phyloP scores from a whole-genome alignment of 2,888 invertebrate species.

The Tiliacea citrago region DNA sequence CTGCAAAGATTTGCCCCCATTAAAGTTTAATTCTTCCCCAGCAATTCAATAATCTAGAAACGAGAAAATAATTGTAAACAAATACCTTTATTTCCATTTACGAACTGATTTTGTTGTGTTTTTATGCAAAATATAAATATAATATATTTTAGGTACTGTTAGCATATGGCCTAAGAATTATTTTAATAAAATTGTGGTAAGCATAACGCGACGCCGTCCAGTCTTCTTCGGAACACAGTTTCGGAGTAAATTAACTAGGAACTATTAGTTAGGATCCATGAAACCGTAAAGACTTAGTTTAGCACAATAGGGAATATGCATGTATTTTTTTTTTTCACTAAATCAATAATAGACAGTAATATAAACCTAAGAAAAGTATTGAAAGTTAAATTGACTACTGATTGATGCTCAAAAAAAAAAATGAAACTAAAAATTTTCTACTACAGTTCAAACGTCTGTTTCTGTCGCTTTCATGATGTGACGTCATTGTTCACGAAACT shows the following conservation, averaged over 20 bases:
- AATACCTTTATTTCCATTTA: not conserved
- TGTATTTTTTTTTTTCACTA: too few species aligned
- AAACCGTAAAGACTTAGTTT: constrained; percentile 17
- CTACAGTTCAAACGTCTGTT: too few species aligned
- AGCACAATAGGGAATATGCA: too few species aligned
- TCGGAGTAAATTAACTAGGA: constrained; percentile 20
- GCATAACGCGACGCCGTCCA: constrained; percentile 45
- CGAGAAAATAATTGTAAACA: not conserved
- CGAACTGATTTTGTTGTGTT: constrained; percentile 8
- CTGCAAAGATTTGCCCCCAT: not conserved
- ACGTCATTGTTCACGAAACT: too few species aligned
- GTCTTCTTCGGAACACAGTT: constrained; percentile 44
- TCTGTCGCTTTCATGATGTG: too few species aligned
- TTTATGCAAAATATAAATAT: constrained; percentile 20
- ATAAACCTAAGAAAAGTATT: too few species aligned
- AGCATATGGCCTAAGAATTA: constrained; percentile 11
- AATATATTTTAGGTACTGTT: not conserved
- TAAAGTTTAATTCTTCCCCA: not conserved
- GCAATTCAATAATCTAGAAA: constrained; percentile 1
- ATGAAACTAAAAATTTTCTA: too few species aligned
- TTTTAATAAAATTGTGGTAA: constrained; percentile 23
- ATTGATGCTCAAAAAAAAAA: too few species aligned
- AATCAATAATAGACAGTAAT: too few species aligned
- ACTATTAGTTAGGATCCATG: constrained; percentile 31
- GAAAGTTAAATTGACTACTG: too few species aligned